A percentile compares a stretch with the other conserved stretches of the same genome.
Conservation (phyloP, 2,888 invertebrate genomes). For the Hirtodrosophila trivittata region DNA sequence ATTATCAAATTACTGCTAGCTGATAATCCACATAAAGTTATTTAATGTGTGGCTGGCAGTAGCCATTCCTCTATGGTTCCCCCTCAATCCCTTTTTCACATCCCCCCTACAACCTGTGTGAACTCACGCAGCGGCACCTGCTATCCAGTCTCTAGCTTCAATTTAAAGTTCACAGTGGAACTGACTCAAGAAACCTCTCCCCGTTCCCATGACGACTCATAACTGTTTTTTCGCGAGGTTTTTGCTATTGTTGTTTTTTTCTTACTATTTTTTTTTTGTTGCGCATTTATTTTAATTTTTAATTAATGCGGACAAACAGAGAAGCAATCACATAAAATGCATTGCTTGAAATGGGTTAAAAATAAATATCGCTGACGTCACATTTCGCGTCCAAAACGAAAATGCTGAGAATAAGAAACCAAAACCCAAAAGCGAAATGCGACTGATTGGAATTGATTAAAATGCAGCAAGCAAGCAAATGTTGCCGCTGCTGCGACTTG, state of each 20-base stretch:
- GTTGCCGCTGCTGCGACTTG: constrained; percentile 31
- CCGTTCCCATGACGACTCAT: constrained; percentile 42
- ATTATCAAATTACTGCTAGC: constrained; percentile 50
- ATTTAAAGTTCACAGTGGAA: too few species aligned
- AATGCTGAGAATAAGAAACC: neutral
- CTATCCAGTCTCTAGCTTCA: constrained; percentile 1
- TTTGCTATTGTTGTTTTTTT: neutral
- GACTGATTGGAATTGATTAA: constrained; percentile 74
- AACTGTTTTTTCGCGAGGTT: constrained; percentile 47
- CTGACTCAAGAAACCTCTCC: too few species aligned
- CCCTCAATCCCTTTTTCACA: too few species aligned
- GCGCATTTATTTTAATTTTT: constrained; percentile 66
- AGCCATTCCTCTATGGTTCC: too few species aligned
- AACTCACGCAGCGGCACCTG: constrained; percentile 49
- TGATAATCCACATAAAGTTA: constrained; percentile 35
- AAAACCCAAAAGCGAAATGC: constrained; percentile 37
- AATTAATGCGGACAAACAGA: constrained; percentile 65
- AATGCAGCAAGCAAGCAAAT: constrained; percentile 58
- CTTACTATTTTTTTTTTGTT: constrained; percentile 17
- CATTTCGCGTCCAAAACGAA: constrained; percentile 52
- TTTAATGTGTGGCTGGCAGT: neutral
- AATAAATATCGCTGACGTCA: constrained; percentile 74
- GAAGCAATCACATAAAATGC: constrained; percentile 38
- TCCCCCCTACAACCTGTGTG: too few species aligned
- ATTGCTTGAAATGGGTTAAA: constrained; percentile 59